A percentile compares a stretch with the other conserved stretches of the same genome.
These are phyloP conservation scores for Calcarius lapponicus DNA, from an alignment of 2,797 vertebrate genomes.

Conservation along the genomic window DNA sequence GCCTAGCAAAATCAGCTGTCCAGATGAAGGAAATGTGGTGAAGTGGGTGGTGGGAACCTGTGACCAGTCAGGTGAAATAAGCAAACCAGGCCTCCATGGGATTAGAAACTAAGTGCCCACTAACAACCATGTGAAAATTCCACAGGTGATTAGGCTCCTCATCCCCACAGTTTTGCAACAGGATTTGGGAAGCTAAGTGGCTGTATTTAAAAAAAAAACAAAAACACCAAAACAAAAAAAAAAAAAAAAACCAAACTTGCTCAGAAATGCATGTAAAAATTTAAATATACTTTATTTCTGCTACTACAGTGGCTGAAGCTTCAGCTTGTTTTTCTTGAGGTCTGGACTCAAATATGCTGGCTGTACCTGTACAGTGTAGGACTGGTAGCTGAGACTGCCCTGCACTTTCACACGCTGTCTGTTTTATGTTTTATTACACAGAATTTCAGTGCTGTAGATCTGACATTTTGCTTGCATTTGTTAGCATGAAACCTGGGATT, in stretches of 20 bases:
- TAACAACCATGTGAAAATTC: constrained; percentile 28
- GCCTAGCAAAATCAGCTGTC: background rate
- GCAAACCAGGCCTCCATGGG: background rate
- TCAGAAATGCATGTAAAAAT: constrained; percentile 23
- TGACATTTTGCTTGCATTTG: constrained; percentile 2
- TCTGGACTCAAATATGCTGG: background rate
- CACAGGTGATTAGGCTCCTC: background rate
- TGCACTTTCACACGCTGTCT: background rate
- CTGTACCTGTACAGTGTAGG: background rate
- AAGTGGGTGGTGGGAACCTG: background rate
- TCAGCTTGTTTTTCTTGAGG: constrained; percentile 8
- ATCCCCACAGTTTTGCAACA: background rate
- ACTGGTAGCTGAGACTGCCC: background rate
- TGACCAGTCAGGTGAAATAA: background rate
- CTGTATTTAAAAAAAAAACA: background rate
- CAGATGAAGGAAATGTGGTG: background rate
- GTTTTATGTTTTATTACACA: background rate
- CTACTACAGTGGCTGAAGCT: background rate
- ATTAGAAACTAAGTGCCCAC: background rate
- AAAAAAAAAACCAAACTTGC: background rate
- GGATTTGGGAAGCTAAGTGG: background rate
- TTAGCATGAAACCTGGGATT: constrained; percentile 31
- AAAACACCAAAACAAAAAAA: no score
- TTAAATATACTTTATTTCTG: constrained; percentile 32
- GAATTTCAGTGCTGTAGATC: background rate